Evolutionary conservation across 2,888 invertebrate species (phyloP).

Genomic region (Andrena flavipes): DNA sequence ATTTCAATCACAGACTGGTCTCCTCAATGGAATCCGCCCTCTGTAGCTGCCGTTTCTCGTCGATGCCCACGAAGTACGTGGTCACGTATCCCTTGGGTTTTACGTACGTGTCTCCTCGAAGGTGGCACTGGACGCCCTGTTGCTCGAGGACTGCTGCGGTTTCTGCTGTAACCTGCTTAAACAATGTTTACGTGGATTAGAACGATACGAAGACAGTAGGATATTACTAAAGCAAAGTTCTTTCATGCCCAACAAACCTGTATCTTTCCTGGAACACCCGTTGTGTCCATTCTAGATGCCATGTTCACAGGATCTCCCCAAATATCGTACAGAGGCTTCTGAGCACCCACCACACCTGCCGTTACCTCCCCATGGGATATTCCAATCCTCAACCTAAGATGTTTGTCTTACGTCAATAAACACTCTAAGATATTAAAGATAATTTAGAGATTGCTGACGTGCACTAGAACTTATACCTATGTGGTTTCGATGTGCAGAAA

Average conservation of each 20-base stretch:
- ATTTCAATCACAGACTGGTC: conserved; percentile 76
- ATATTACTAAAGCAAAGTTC: background rate
- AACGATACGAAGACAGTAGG: background rate
- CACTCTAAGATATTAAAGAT: background rate
- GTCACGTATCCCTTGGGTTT: conserved; percentile 90
- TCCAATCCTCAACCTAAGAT: conserved; percentile 86
- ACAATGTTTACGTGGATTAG: background rate
- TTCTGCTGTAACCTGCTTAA: conserved; percentile 88
- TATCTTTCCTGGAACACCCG: conserved; percentile 92
- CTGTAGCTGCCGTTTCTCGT: conserved; percentile 85
- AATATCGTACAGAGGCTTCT: conserved; percentile 97
- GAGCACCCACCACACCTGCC: conserved; percentile 97
- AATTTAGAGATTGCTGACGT: background rate
- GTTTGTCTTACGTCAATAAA: background rate
- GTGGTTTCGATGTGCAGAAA: conserved; percentile 82
- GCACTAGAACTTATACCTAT: conserved; percentile 72
- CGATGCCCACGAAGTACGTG: conserved; percentile 90
- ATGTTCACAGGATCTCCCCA: conserved; percentile 99
- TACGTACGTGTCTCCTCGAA: conserved; percentile 89
- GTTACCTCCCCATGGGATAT: conserved; percentile 96
- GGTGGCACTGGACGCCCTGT: conserved; percentile 89
- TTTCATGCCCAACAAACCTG: conserved; percentile 86
- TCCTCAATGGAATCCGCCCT: conserved; percentile 75
- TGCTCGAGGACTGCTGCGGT: conserved; percentile 90
- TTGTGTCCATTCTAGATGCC: conserved; percentile 98